These are phyloP conservation scores for Piprites chloris DNA, from an alignment of 2,113 vertebrate genomes.

Conservation along the genomic window DNA sequence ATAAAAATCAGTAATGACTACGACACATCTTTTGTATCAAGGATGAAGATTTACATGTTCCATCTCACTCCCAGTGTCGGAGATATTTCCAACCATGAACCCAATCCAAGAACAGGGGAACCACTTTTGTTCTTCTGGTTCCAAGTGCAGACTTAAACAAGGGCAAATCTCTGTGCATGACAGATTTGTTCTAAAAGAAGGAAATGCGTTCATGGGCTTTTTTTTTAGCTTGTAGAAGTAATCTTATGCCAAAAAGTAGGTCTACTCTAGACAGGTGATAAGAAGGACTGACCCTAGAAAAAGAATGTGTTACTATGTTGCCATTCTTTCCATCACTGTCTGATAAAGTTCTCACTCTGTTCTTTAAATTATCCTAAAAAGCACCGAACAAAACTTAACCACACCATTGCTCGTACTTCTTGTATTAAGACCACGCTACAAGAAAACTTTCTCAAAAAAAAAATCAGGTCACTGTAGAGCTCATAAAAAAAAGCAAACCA, in stretches of 20 bases:
- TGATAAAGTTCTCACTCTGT: not conserved
- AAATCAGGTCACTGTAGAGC: constrained; percentile 39
- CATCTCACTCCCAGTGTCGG: accelerated
- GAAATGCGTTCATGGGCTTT: not conserved
- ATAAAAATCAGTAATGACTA: not conserved
- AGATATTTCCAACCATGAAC: not conserved
- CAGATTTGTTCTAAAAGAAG: constrained; percentile 25
- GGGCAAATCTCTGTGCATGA: not conserved
- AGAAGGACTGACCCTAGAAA: constrained; percentile 30
- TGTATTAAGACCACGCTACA: not conserved
- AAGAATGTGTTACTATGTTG: not conserved
- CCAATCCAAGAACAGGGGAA: not conserved
- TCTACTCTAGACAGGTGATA: constrained; percentile 45
- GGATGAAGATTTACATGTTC: not conserved
- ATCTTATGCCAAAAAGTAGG: constrained; percentile 20
- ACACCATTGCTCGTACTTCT: not conserved
- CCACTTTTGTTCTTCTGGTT: not conserved
- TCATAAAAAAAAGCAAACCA: constrained; percentile 32
- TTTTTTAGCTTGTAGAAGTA: not conserved
- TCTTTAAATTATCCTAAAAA: not conserved
- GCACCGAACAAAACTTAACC: not conserved
- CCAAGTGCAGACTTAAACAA: not conserved
- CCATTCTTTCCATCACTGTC: constrained; percentile 24
- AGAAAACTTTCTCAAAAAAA: constrained; percentile 11
- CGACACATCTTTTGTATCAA: not conserved